Evolutionary conservation across 2,797 vertebrate species (phyloP).

Genomic region (Hydrocynus forskahlii): DNA sequence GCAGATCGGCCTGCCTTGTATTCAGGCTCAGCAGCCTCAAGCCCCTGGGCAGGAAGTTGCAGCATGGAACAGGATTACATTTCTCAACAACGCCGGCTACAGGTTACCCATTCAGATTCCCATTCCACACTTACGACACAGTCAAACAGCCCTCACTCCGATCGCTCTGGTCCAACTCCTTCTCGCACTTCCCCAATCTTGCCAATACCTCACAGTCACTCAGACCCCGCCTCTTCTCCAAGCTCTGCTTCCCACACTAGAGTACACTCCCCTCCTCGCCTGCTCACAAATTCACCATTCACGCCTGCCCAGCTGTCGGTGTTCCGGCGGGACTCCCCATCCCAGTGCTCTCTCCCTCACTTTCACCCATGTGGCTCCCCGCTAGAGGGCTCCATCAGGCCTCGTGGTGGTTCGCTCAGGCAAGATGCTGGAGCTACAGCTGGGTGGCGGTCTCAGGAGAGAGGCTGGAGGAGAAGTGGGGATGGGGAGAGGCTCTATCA

Average conservation of each 20-base stretch:
- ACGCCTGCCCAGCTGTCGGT: slow-evolving; percentile 78
- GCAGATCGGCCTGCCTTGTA: slow-evolving; percentile 45
- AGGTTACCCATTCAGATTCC: slow-evolving; percentile 71
- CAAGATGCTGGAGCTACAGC: slow-evolving; percentile 63
- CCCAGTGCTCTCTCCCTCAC: slow-evolving; percentile 81
- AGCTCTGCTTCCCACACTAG: slow-evolving; percentile 74
- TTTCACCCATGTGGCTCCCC: slow-evolving; percentile 68
- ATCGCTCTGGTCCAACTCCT: slow-evolving; percentile 72
- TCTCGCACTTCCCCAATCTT: slow-evolving; percentile 65
- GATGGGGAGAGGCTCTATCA: slow-evolving; percentile 78
- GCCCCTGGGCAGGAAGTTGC: slow-evolving; percentile 47
- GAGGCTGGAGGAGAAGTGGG: slow-evolving; percentile 62
- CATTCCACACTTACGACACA: slow-evolving; percentile 71
- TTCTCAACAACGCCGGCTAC: slow-evolving; percentile 48
- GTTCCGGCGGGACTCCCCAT: slow-evolving; percentile 78
- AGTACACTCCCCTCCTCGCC: slow-evolving; percentile 76
- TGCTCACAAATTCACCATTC: slow-evolving; percentile 76
- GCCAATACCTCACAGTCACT: slow-evolving; percentile 68
- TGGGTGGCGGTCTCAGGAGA: slow-evolving; percentile 59
- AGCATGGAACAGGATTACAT: slow-evolving; percentile 47
- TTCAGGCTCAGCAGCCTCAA: slow-evolving; percentile 36
- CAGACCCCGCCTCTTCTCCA: slow-evolving; percentile 75
- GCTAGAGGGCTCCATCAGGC: slow-evolving; percentile 67
- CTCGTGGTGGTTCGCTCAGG: slow-evolving; percentile 76
- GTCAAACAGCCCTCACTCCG: slow-evolving; percentile 75